phyloP scores from a whole-genome alignment of 1,140 invertebrate genomes.

The Aphelinus atriplicis region DNA sequence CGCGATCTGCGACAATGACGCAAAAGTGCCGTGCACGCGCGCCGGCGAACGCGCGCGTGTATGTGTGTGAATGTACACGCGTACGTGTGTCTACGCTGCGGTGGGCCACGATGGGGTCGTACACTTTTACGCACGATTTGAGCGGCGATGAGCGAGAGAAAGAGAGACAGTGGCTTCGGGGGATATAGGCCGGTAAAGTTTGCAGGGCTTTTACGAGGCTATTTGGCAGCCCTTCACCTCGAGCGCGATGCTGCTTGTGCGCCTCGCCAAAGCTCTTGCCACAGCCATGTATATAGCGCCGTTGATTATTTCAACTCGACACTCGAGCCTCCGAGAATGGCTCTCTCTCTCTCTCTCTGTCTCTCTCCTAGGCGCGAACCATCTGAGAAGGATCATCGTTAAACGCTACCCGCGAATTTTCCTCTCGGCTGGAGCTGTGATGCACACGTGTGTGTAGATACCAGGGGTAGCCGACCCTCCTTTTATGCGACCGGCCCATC shows the following conservation, averaged over 20 bases:
- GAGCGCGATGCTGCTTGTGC: neutral
- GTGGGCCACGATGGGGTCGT: slow-evolving; percentile 2
- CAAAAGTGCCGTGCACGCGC: too few relatives aligned
- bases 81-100: neutral
- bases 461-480: too few relatives aligned
- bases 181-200: slow-evolving; percentile 4
- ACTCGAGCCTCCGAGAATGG: neutral
- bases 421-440: too few relatives aligned
- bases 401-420: too few relatives aligned
- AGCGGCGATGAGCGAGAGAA: neutral
- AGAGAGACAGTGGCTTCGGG: neutral
- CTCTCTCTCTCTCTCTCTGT: neutral
- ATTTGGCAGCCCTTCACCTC: neutral
- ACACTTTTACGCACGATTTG: slow-evolving; percentile 26
- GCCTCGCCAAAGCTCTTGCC: too few relatives aligned
- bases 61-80: neutral
- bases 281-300: neutral
- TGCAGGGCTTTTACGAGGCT: slow-evolving; percentile 24
- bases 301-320: slow-evolving; percentile 22
- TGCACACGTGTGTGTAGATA: too few relatives aligned
- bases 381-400: too few relatives aligned
- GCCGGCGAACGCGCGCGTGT: too few relatives aligned
- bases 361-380: neutral
- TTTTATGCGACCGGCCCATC: too few relatives aligned
- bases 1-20: too few relatives aligned